Evolutionary conservation across 2,888 invertebrate species (phyloP).

Genomic region (Crepidodera aurea): DNA sequence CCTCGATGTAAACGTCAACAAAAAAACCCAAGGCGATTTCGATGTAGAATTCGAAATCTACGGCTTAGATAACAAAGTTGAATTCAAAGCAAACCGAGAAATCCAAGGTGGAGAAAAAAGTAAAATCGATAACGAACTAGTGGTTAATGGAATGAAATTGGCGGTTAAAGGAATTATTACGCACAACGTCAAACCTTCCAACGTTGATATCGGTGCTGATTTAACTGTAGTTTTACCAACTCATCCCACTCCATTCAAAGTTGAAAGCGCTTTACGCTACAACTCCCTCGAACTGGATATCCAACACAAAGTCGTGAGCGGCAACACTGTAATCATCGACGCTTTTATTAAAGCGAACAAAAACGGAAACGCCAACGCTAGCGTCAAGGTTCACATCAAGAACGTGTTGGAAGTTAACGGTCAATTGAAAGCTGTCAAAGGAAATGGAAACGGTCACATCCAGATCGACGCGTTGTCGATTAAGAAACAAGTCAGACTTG

Average conservation of each 20-base stretch:
- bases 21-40: constrained; percentile 63
- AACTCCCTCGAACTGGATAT: constrained; percentile 60
- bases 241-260: constrained; percentile 66
- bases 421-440: constrained; percentile 70
- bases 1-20: constrained; percentile 60
- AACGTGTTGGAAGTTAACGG: constrained; percentile 70
- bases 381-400: constrained; percentile 68
- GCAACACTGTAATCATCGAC: constrained; percentile 65
- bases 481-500: constrained; percentile 69
- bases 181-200: constrained; percentile 66
- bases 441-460: constrained; percentile 70
- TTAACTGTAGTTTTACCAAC: constrained; percentile 67
- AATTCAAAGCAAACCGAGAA: constrained; percentile 67
- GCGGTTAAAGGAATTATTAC: constrained; percentile 68
- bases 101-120: constrained; percentile 67
- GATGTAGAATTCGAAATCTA: constrained; percentile 67
- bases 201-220: constrained; percentile 66
- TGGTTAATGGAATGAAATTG: constrained; percentile 69
- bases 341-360: constrained; percentile 64
- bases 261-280: constrained; percentile 44
- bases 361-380: constrained; percentile 61
- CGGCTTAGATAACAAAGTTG: constrained; percentile 63
- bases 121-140: constrained; percentile 69
- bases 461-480: constrained; percentile 68
- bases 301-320: constrained; percentile 64